Conservation (phyloP, 1,140 invertebrate genomes). For the Eumaeus atala region DNA sequence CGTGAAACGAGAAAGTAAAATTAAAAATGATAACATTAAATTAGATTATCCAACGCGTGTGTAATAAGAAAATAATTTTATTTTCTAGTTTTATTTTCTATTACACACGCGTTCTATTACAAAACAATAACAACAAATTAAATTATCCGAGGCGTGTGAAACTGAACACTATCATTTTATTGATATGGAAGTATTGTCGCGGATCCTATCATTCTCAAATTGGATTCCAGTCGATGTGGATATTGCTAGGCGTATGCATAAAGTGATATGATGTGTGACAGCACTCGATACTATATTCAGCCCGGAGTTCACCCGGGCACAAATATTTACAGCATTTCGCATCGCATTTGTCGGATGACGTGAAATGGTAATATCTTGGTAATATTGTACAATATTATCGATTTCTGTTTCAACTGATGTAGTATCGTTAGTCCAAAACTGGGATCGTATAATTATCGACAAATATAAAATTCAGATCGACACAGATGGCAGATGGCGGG, state of each 20-base stretch:
- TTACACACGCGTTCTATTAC: too few relatives aligned
- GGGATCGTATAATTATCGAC: too few relatives aligned
- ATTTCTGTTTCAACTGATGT: too few relatives aligned
- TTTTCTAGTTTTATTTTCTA: too few relatives aligned
- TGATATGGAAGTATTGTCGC: neutral
- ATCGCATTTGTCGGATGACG: slow-evolving; percentile 5
- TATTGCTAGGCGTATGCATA: slow-evolving; percentile 9
- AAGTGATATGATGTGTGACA: slow-evolving; percentile 16
- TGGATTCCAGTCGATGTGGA: neutral
- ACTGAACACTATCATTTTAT: neutral
- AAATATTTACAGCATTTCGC: slow-evolving; percentile 11
- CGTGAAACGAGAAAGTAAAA: too few relatives aligned
- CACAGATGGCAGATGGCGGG: too few relatives aligned
- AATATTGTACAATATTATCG: too few relatives aligned
- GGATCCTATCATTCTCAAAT: neutral
- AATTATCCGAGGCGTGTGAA: neutral
- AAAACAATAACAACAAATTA: neutral
- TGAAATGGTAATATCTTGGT: neutral
- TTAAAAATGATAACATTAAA: too few relatives aligned
- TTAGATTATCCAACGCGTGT: too few relatives aligned
- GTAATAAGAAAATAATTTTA: too few relatives aligned
- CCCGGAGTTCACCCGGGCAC: neutral
- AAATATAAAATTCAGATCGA: too few relatives aligned
- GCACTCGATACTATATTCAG: slow-evolving; percentile 5
- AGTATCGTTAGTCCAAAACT: too few relatives aligned